These are phyloP conservation scores for Scatophagus argus DNA, from an alignment of 2,113 vertebrate species.

Conservation along the genomic window DNA sequence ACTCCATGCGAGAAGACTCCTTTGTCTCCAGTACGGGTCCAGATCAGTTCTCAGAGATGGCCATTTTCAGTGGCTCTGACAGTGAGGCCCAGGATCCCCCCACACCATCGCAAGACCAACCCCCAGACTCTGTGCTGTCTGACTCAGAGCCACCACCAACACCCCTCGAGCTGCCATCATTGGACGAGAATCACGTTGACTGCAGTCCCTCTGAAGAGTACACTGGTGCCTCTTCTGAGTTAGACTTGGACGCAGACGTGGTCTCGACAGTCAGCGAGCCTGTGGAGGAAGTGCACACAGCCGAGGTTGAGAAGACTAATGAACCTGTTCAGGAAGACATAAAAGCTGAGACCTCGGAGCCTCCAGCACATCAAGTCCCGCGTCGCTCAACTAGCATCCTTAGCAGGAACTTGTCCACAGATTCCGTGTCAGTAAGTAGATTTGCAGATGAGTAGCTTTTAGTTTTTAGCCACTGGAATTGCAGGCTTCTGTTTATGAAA, in stretches of 20 bases:
- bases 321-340: constrained; percentile 22
- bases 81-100: constrained; percentile 53
- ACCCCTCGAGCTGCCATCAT: neutral
- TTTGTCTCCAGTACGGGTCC: constrained; percentile 70
- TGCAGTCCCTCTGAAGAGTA: neutral
- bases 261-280: constrained; percentile 11
- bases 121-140: neutral
- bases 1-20: constrained; percentile 80
- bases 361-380: neutral
- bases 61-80: constrained; percentile 69
- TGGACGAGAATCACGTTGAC: constrained; percentile 1
- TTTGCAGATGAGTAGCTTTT: neutral
- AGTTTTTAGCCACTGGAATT: neutral
- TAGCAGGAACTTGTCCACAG: constrained; percentile 54
- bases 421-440: constrained; percentile 75
- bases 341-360: constrained; percentile 1
- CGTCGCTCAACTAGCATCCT: constrained; percentile 56
- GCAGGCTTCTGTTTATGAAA: neutral
- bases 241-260: neutral
- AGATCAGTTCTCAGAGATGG: constrained; percentile 67
- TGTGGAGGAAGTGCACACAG: neutral
- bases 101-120: neutral
- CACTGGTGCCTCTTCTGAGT: neutral
- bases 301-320: neutral
- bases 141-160: constrained; percentile 15